Evolutionary conservation across 2,888 invertebrate genomes (phyloP), one percentile per base, ranked within the genome.

Genomic region (Aspidiotus rigidus): DNA sequence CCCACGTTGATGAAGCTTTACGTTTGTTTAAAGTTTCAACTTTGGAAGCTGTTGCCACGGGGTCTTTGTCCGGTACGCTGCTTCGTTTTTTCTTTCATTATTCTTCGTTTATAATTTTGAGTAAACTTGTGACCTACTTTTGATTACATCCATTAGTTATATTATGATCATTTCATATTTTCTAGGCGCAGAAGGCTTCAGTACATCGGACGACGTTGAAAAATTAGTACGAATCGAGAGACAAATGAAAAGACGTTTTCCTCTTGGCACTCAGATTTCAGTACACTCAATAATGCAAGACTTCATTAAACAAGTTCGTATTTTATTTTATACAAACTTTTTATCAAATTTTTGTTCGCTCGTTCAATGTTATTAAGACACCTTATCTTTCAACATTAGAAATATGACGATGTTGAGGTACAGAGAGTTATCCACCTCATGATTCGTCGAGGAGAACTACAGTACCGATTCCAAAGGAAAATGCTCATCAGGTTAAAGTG

Each of bases 1-100:
- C 83, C 1, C 95, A 99, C 77, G 90, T 99, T 0, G 91, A 94
- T 71, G 99, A 99, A 80, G 93, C 99, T 0, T 81, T 99, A 56
- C 83, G 99, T 16, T 82, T 99, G 63, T 99, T 98, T 80, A 93
- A 95, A 81, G 98, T 98, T 7, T 99, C 98, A 0, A 99, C 99
- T 0, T 81, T 99, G 62, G 93, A 93, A 77, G 96, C 98, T 53
- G 98, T 98, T 0, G 90, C 87, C 83, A 89, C 92, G 1, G 99
- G 98, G 57, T 89, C 85, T 75, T 81, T 99, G 69, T 86, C 94
- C 71, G 95, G 91, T 90, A 49, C 41, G n/a, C 59, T 17, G 7
- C n/a, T 11, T 28, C 5, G 28, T 28, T 3, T 28, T 11, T 42
- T 10, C 3, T 28, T 28, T 28, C 28, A 28, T 28, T 5, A 28